Conservation (phyloP, 2,888 invertebrate species). For the Ichneumoninae sp. region DNA sequence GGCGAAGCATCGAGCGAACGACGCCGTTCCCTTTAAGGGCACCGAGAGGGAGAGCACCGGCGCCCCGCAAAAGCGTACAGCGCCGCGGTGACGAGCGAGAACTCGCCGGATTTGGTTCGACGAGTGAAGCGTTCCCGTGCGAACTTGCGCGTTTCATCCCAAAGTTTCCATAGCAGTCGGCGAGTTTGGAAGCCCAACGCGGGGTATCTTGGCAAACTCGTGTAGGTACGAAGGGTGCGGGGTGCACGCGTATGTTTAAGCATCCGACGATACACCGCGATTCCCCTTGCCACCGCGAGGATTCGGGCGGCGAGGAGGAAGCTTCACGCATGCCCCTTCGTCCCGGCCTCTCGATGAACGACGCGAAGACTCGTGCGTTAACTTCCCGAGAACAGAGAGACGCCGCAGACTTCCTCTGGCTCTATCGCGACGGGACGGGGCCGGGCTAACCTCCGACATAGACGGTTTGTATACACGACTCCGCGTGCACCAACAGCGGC, state of each 20-base stretch:
- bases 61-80: not conserved
- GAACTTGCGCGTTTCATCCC: constrained; percentile 52
- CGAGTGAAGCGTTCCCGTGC: constrained; percentile 33
- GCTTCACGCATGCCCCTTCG: constrained; percentile 3
- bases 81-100: constrained; percentile 6
- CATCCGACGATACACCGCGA: not conserved
- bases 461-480: constrained; percentile 9
- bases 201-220: constrained; percentile 20
- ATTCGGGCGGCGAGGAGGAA: too few relatives aligned
- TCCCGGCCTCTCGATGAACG: not conserved
- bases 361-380: constrained; percentile 16
- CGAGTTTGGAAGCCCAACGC: constrained; percentile 48
- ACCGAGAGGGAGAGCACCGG: constrained; percentile 7
- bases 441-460: not conserved
- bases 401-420: not conserved
- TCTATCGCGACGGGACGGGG: not conserved
- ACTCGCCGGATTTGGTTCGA: constrained; percentile 35
- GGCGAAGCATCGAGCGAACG: constrained; percentile 45
- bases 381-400: constrained; percentile 36
- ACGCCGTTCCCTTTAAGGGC: constrained; percentile 38
- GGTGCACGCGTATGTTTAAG: not conserved
- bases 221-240: not conserved
- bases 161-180: constrained; percentile 36
- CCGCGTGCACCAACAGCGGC: constrained; percentile 6
- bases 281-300: not conserved